Base-by-base conservation (phyloP, 2,113 vertebrate genomes). In the Patagioenas fasciata region DNA sequence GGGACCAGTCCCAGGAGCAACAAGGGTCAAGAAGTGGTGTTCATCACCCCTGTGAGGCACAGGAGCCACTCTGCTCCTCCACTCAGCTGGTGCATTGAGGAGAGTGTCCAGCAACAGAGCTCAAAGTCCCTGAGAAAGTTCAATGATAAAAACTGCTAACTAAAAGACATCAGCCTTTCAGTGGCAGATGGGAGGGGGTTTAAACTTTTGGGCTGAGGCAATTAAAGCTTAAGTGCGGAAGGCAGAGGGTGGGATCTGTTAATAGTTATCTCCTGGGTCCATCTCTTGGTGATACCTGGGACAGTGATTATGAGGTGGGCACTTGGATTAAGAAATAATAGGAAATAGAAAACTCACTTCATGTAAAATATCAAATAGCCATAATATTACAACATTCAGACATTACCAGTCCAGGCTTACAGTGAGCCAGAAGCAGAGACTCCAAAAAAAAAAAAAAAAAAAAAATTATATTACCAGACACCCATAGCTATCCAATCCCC, bases 401-500 rank as follows among this genome's bases (percentile, higher is more conserved):
- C 36, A 18, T 54, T 74, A 56, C 40, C 6, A 90, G 13, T 85
- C 28, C 47, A 65, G 9, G 3, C 25, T 94, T 82, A 73, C 2
- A 4, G 5, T 66, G 13, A 92, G 42, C 11, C 28, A 80, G 40
- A 24, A 94, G 26, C 10, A 72, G 57, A 54, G 31, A 80, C 51
- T 32, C 31, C 19, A 47, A 47, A 18, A 4, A 34, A 36, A 8
- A 40, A 89, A 40, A 44, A 44, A 44, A 44, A 17, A 18, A 4
- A 42, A 36, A 8, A 34, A 89, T 93, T 85, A 73, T 82, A 77
- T 91, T 91, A 83, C 66, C 75, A 96, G 71, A 60, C 15, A 89
- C 87, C 71, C 82, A 90, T 80, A 93, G 82, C 51, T 91, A 75
- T 61, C 82, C 74, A 88, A 85, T 83, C 67, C 64, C 51, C 64